Conservation (phyloP, 2,797 vertebrate species). For the Gallirallus australis region DNA sequence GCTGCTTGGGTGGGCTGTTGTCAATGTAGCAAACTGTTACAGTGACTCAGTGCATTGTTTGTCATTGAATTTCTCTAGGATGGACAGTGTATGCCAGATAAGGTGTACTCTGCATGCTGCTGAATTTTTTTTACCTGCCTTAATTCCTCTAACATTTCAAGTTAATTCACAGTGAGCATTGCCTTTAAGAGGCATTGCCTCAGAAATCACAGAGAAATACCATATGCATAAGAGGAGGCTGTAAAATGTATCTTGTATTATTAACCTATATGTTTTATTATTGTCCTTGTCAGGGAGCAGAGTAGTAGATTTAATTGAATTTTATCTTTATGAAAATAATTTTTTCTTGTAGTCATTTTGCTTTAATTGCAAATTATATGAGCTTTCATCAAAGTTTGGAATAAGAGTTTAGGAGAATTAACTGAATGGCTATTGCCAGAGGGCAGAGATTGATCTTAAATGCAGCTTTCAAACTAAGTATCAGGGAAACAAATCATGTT, state of each 20-base stretch:
- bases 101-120: background rate
- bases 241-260: background rate
- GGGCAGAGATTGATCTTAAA: background rate
- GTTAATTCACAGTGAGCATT: background rate
- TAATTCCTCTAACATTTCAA: background rate
- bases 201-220: background rate
- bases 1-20: constrained; percentile 83
- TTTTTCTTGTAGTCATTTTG: background rate
- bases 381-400: background rate
- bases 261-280: background rate
- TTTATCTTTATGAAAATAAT: background rate
- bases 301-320: background rate
- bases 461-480: background rate
- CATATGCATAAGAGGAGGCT: background rate
- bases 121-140: constrained; percentile 5
- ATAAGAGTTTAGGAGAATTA: background rate
- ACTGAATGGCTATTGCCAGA: background rate
- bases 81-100: background rate
- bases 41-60: constrained; percentile 16
- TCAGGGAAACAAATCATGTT: background rate
- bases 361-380: background rate
- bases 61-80: background rate
- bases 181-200: background rate
- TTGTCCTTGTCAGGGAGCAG: background rate
- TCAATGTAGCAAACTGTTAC: constrained; percentile 21